Conservation (phyloP, 2,797 vertebrate species). For the Anguilla pacifica region DNA sequence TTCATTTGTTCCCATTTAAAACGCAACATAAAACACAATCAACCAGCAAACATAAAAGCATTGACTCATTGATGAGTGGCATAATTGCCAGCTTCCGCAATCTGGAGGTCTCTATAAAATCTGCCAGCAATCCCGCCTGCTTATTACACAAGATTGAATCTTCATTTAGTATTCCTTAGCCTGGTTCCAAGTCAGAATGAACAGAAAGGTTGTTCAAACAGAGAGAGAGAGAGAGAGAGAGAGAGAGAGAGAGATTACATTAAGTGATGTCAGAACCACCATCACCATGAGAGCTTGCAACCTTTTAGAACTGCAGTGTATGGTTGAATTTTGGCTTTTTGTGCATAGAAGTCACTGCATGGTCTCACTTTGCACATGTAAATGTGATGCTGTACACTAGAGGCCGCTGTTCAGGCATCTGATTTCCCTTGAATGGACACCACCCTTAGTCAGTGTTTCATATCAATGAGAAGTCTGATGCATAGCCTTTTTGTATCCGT, state of each 20-base stretch:
- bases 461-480: background rate
- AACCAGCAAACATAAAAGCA: slow-evolving; percentile 5
- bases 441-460: background rate
- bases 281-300: background rate
- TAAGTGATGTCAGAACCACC: background rate
- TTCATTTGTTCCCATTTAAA: background rate
- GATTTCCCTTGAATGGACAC: background rate
- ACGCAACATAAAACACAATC: slow-evolving; percentile 2
- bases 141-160: slow-evolving; percentile 2
- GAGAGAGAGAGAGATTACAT: slow-evolving; percentile 14
- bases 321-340: background rate
- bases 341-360: background rate
- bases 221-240: slow-evolving; percentile 3
- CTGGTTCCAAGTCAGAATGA: background rate
- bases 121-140: background rate
- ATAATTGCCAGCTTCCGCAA: background rate
- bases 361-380: background rate
- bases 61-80: background rate
- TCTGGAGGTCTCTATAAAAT: slow-evolving; percentile 14
- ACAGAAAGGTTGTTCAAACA: background rate
- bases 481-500: background rate
- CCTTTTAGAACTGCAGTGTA: background rate
- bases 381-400: background rate
- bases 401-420: slow-evolving; percentile 4
- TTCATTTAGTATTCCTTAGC: background rate